Conservation (phyloP, 92 coral and sea anemone species). For the Parazoanthus darwini region DNA sequence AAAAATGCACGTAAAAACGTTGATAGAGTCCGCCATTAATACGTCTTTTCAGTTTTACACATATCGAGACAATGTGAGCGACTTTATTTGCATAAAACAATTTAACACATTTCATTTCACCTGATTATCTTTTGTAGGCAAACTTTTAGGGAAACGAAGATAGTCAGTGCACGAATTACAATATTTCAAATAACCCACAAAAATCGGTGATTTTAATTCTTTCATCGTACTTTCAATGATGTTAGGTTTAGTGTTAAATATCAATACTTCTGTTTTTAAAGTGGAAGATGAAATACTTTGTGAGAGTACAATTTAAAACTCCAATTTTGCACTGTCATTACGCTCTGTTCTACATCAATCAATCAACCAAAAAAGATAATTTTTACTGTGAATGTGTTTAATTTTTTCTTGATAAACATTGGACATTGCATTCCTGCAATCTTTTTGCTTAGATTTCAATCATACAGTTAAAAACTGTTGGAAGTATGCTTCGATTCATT, state of each 20-base stretch:
- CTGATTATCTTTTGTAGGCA: slow-evolving; percentile 18
- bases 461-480: background rate
- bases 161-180: slow-evolving; percentile 8
- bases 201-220: background rate
- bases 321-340: background rate
- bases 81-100: slow-evolving; percentile 25
- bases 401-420: background rate
- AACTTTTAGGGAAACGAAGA: background rate
- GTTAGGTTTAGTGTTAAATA: no score
- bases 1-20: background rate
- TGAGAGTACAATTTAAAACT: no score
- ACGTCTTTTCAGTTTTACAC: background rate
- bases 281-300: background rate
- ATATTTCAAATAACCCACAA: background rate
- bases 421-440: slow-evolving; percentile 7
- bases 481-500: background rate
- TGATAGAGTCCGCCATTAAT: background rate
- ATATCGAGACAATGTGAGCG: background rate
- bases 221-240: background rate
- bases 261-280: background rate
- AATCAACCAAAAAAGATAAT: slow-evolving; percentile 37
- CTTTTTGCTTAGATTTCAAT: slow-evolving; percentile 10
- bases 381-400: slow-evolving; percentile 17
- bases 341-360: slow-evolving; percentile 30
- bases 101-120: slow-evolving; percentile 5